Percentiles rank a stretch among this genome's conserved stretches.
Conservation (phyloP, 2,888 invertebrate species). For the Mimumesa dahlbomi region DNA sequence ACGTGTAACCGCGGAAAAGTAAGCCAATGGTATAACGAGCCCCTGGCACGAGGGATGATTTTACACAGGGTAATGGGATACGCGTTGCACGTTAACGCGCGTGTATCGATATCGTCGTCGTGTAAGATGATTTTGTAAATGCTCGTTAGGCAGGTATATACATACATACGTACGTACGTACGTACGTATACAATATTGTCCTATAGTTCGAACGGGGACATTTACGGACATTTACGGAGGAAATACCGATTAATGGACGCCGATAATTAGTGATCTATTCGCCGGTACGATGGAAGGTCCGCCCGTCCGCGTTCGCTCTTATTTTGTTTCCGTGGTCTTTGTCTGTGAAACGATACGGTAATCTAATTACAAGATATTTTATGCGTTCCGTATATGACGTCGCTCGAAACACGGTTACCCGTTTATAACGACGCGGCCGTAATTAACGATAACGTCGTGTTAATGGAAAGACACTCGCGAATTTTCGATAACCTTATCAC, state of each 20-base stretch:
- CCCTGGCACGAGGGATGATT: conserved; percentile 11
- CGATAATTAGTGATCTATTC: conserved; percentile 39
- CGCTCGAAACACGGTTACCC: not conserved
- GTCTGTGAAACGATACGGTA: not conserved
- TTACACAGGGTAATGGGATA: conserved; percentile 16
- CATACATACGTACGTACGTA: too few relatives aligned
- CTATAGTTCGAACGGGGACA: conserved; percentile 20
- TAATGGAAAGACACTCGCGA: not conserved
- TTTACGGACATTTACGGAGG: conserved; percentile 29
- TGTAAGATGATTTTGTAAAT: not conserved
- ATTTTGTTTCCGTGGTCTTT: not conserved
- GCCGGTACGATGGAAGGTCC: not conserved
- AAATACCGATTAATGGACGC: conserved; percentile 46
- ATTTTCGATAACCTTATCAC: not conserved
- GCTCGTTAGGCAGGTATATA: too few relatives aligned
- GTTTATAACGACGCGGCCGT: not conserved
- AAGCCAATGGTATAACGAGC: conserved; percentile 16
- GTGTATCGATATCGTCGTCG: not conserved
- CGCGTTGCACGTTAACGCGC: conserved; percentile 5
- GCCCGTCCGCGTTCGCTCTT: not conserved
- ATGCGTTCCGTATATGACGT: not conserved
- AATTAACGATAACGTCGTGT: conserved; percentile 9
- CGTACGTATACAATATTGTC: too few relatives aligned
- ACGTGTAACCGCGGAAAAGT: conserved; percentile 27
- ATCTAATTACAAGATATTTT: conserved; percentile 26